Conservation (phyloP, 2,888 invertebrate species). For the Coelinius sp. region DNA sequence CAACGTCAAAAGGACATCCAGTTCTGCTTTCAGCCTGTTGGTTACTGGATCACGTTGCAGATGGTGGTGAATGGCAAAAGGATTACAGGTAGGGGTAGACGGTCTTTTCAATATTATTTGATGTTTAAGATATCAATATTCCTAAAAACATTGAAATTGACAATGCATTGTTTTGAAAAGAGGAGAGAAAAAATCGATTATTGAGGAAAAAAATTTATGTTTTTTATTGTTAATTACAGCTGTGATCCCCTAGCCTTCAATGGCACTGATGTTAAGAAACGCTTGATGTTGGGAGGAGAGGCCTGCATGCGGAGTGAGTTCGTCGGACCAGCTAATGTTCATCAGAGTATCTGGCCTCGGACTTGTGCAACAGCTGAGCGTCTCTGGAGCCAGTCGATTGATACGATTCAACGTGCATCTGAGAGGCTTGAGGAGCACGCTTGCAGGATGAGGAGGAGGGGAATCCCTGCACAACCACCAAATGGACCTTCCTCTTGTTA, state of each 20-base stretch:
- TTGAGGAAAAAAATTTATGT: too few relatives aligned
- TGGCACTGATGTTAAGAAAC: constrained; percentile 70
- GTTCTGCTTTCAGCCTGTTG: constrained; percentile 86
- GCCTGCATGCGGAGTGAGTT: constrained; percentile 95
- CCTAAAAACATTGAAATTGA: too few relatives aligned
- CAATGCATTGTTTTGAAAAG: too few relatives aligned
- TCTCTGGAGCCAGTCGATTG: constrained; percentile 76
- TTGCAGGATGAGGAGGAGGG: constrained; percentile 78
- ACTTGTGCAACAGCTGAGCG: constrained; percentile 89
- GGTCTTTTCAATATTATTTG: too few relatives aligned
- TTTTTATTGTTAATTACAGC: too few relatives aligned
- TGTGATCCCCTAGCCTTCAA: constrained; percentile 79
- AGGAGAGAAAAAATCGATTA: too few relatives aligned
- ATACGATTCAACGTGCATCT: constrained; percentile 70
- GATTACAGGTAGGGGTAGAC: too few relatives aligned
- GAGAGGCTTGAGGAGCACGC: constrained; percentile 80
- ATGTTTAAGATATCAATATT: too few relatives aligned
- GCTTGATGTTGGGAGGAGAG: constrained; percentile 88
- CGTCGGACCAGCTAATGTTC: constrained; percentile 75
- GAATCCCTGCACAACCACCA: constrained; percentile 77
- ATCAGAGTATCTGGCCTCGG: constrained; percentile 84
- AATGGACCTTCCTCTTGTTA: constrained; percentile 77
- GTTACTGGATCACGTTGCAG: constrained; percentile 85
- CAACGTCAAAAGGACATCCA: constrained; percentile 76
- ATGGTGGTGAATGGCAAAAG: constrained; percentile 80